Evolutionary conservation across 2,113 vertebrate genomes (phyloP), one percentile per base, ranked within the genome.

Genomic region (Epinephelus fuscoguttatus): DNA sequence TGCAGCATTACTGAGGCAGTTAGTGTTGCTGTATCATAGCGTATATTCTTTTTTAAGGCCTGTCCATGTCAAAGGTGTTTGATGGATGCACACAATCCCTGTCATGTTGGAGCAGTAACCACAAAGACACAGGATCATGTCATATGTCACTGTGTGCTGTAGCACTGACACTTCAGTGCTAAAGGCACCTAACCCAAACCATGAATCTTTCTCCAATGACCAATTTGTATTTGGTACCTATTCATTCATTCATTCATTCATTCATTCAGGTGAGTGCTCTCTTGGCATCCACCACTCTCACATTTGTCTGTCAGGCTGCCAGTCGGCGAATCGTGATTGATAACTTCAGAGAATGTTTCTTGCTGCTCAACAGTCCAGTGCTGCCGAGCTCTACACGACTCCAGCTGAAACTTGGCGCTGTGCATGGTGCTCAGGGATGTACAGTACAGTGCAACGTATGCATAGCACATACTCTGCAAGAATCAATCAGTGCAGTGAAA

Each of bases 321-420:
- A 70, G 64, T 52, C 61, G 27, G 33, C 23, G n/a, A 40, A 21
- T 25, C 14, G 2, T 17, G 76, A 79, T 62, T 49, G 70, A 84
- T 75, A 37, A 74, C 21, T 47, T 56, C 23, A 55, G 47, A 68
- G n/a, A 79, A n/a, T 37, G 47, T 27, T 37, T 47, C 69, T 56
- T 6, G 3, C 45, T 56, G 42, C 53, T 25, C 19, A 37, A 45
- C 60, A 71, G 50, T 52, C 7, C 13, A 6, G 19, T 11, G 52
- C 45, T 61, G 63, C 30, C 4, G 75, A 67, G 53, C 30, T 55
- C 67, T 25, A 72, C n/a, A 45, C 0, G 4, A 15, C 55, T 73
- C 61, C 49, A 30, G 50, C 52, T 52, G 17, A 59, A 75, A 52
- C 50, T 37, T 68, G 56, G 70, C 63, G 40, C n/a, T 15, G 62